Base-by-base conservation (phyloP, 2,888 invertebrate species). In the Drosophila melanocephala region DNA sequence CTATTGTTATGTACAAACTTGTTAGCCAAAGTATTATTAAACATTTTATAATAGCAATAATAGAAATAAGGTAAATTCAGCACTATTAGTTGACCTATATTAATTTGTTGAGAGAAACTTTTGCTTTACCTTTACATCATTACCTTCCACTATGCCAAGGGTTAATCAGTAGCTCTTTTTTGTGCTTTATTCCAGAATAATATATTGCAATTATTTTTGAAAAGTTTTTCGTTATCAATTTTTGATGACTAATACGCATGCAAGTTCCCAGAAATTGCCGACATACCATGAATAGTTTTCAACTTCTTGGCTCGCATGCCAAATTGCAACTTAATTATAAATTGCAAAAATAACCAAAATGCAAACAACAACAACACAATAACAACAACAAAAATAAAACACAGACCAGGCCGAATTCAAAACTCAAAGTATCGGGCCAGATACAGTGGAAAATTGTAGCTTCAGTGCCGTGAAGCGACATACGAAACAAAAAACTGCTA, bases 271-370 rank as follows among this genome's bases (percentile, higher is more conserved):
- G 91, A 91, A 91, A 80, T 65, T 70, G 52, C 72, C 61, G 51
- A 75, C 82, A 89, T 90, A 81, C 90, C 88, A 68, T 69, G 76
- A 86, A 91, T 89, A 91, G 88, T 91, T 91, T 81, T 79, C 72
- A 79, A 60, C 83, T 81, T 83, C 78, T 83, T 81, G 81, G 81
- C 78, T 85, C 80, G 88, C 86, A 82, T 86, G 89, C 87, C 84
- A 90, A 88, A 90, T 84, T 88, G 87, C 91, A 90, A 85, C 89
- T 90, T 89, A 88, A 88, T 88, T 88, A 89, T 84, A 79, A 90
- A 90, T 91, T 89, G 88, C 88, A 90, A 76, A 68, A 75, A 66
- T 39, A 74, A 42, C 44, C 44, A 52, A 57, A 71, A 44, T 22
- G 47, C 37, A 37, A 37, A 37, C 14, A 47, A 7, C 47, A 47